Percentiles rank a stretch among this genome's conserved stretches.
phyloP scores from a whole-genome alignment of 2,888 invertebrate species.

The Himalopsyche kuldschensis region DNA sequence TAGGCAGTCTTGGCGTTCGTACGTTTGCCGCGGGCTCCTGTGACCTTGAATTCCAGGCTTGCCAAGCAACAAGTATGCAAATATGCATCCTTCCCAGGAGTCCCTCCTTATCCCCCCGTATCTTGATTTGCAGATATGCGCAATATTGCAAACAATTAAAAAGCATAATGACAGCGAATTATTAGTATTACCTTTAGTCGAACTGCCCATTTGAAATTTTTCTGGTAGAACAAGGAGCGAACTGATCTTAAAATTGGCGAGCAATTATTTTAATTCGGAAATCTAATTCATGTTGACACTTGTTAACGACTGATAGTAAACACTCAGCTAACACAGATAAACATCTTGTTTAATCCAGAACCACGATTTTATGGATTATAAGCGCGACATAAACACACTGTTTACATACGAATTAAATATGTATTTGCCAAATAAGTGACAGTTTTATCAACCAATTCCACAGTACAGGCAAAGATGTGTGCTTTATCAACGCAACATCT shows the following conservation, averaged over 20 bases:
- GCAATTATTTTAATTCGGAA: constrained; percentile 8
- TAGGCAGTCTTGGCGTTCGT: constrained; percentile 42
- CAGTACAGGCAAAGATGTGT: constrained; percentile 17
- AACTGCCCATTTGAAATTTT: constrained; percentile 10
- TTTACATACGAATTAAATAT: background rate
- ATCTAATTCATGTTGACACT: constrained; percentile 32
- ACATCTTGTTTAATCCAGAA: background rate
- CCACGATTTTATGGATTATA: background rate
- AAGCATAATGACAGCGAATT: background rate
- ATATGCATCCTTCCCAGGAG: constrained; percentile 29
- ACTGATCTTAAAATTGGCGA: constrained; percentile 20
- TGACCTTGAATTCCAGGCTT: constrained; percentile 34
- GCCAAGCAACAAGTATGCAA: constrained; percentile 40
- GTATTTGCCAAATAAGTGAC: constrained; percentile 11
- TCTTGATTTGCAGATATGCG: background rate
- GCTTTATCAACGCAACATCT: constrained; percentile 36
- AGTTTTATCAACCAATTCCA: constrained; percentile 25
- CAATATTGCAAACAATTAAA: constrained; percentile 1
- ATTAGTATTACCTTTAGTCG: constrained; percentile 5
- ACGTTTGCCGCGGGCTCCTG: constrained; percentile 23
- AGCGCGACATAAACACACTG: background rate
- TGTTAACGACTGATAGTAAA: constrained; percentile 21
- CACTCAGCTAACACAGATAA: background rate
- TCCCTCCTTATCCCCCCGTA: background rate
- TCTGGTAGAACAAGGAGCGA: background rate